These are phyloP conservation scores for Augochlora pura DNA, from an alignment of 1,140 invertebrate genomes.

Conservation along the genomic window DNA sequence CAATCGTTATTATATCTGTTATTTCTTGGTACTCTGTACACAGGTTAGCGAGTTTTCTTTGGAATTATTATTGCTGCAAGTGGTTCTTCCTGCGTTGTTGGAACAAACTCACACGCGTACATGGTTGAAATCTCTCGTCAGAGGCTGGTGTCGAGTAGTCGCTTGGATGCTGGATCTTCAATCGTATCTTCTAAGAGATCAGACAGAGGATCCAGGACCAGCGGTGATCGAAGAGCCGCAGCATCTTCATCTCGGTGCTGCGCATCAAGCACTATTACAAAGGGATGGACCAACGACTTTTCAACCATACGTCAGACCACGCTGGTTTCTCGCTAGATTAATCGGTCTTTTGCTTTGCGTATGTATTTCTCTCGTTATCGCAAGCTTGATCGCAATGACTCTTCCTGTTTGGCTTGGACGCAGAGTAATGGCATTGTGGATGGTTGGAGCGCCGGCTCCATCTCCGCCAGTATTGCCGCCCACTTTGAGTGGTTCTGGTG, in stretches of 20 bases:
- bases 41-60: conserved; percentile 94
- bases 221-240: conserved; percentile 76
- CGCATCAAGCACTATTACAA: conserved; percentile 90
- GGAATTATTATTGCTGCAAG: conserved; percentile 96
- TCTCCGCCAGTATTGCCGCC: conserved; percentile 74
- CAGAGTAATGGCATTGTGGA: conserved; percentile 92
- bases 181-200: conserved; percentile 92
- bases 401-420: conserved; percentile 95
- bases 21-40: conserved; percentile 26
- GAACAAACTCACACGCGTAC: conserved; percentile 97
- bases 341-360: conserved; percentile 89
- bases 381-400: conserved; percentile 91
- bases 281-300: conserved; percentile 89
- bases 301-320: conserved; percentile 93
- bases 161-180: conserved; percentile 92
- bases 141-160: conserved; percentile 93
- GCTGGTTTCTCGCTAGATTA: conserved; percentile 90
- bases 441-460: conserved; percentile 82
- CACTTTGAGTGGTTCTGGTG: conserved; percentile 67
- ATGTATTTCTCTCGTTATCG: conserved; percentile 91
- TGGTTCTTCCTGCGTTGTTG: conserved; percentile 95
- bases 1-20: not conserved
- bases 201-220: conserved; percentile 76
- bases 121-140: conserved; percentile 93
- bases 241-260: conserved; percentile 87